Evolutionary conservation across 2,113 vertebrate species (phyloP), one percentile per base, ranked within the genome.

Genomic region (Camarhynchus parvulus): DNA sequence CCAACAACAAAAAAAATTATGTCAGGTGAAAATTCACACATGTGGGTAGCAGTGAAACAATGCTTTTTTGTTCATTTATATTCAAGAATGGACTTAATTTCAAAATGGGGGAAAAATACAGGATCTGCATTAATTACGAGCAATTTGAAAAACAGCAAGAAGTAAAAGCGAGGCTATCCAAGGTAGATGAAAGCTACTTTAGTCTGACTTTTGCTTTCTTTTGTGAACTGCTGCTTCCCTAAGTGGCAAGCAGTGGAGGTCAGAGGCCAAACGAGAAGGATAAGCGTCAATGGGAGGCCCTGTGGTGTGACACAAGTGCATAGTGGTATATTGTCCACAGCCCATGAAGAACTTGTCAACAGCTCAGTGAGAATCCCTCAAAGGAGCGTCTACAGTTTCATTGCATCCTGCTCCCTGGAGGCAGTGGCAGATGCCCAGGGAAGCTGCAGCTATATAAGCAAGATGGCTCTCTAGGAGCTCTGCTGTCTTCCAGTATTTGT

Each of bases 311-410:
- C 96, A 95, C 94, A 95, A 94, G 96, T 95, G 94, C 89, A 94
- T 95, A 93, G 78, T 82, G 89, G 92, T 95, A 88, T 84, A 94
- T 88, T 92, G 92, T 93, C 96, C 83, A 92, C 92, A 96, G 91
- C 89, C 94, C 96, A 84, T 91, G 95, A 96, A 93, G 95, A 95
- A 91, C 82, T 96, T 97, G 97, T 97, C 96, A 97, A 89, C 97
- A 97, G 91, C 96, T 97, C 95, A 53, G 95, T 96, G 85, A 91
- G 94, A 89, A 92, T 84, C 84, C 92, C 87, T 95, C 95, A 89
- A 50, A 89, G 85, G 82, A 96, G 82, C 13, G 13, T 94, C 94
- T 97, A 96, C 52, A 0, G 92, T 96, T 97, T 96, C 97, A 95
- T 69, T 94, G 79, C 88, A 92, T 94, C 94, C 76, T 83, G 37